phyloP scores from a whole-genome alignment of 2,888 invertebrate genomes.

The Dasypogon diadema region DNA sequence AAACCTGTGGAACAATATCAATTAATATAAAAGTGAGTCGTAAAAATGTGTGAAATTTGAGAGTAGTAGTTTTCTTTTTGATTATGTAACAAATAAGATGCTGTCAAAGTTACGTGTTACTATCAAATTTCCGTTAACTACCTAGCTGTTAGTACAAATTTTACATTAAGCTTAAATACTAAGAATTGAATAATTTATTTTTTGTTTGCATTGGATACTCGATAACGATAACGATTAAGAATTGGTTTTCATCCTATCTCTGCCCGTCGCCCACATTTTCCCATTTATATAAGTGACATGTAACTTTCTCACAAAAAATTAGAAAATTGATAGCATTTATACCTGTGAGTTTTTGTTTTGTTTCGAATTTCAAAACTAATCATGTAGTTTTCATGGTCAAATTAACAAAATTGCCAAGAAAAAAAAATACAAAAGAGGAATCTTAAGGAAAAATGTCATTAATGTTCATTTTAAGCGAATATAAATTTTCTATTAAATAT shows the following conservation, averaged over 20 bases:
- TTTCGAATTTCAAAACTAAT: conserved; percentile 7
- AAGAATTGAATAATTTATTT: no score
- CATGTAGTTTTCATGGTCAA: conserved; percentile 13
- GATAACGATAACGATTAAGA: not conserved
- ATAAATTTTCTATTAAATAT: conserved; percentile 45
- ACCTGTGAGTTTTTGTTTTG: conserved; percentile 5
- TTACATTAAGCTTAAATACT: no score
- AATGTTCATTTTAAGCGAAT: conserved; percentile 18
- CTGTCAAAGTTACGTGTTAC: conserved; percentile 11
- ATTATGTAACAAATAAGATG: not conserved
- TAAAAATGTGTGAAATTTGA: not conserved
- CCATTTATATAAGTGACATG: conserved; percentile 13
- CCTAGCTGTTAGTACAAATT: not conserved
- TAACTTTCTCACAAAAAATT: not conserved
- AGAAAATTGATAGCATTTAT: conserved; percentile 19
- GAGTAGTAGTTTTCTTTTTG: not conserved
- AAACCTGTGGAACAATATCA: not conserved
- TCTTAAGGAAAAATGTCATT: conserved; percentile 31
- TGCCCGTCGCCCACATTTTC: conserved; percentile 16
- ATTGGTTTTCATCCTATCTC: conserved; percentile 30
- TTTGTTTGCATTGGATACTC: not conserved
- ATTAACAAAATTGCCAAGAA: conserved; percentile 33
- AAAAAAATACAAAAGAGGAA: conserved; percentile 20
- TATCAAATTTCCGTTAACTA: not conserved
- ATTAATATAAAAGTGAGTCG: not conserved